These are phyloP conservation scores for Panorpa germanica DNA, from an alignment of 2,888 invertebrate species.

Conservation along the genomic window DNA sequence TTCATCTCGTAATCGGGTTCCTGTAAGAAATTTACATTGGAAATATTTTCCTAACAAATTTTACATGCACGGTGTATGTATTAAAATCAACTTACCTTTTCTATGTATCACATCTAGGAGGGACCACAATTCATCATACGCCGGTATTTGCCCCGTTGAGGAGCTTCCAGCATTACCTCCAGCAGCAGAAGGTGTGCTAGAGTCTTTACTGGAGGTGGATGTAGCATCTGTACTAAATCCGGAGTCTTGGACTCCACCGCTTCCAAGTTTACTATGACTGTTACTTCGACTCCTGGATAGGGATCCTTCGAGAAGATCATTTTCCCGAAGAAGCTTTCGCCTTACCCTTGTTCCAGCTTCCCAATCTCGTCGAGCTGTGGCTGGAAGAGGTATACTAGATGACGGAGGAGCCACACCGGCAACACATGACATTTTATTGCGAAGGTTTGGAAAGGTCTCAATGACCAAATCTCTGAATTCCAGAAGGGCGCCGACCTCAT, in stretches of 20 bases:
- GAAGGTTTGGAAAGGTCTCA: slow-evolving; percentile 82
- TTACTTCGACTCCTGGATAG: slow-evolving; percentile 42
- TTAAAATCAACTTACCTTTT: slow-evolving; percentile 38
- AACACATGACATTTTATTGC: slow-evolving; percentile 60
- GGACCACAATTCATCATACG: slow-evolving; percentile 71
- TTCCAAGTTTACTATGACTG: slow-evolving; percentile 37
- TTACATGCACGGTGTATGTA: slow-evolving; percentile 10
- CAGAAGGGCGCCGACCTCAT: slow-evolving; percentile 79
- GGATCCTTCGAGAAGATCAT: slow-evolving; percentile 19
- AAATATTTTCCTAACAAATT: neutral
- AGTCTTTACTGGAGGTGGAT: slow-evolving; percentile 7
- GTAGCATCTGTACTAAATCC: slow-evolving; percentile 86
- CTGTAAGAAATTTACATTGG: slow-evolving; percentile 17
- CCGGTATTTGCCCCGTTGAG: slow-evolving; percentile 24
- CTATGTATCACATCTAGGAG: slow-evolving; percentile 72
- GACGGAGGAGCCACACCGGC: slow-evolving; percentile 21
- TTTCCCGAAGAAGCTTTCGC: slow-evolving; percentile 29
- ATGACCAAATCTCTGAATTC: slow-evolving; percentile 88
- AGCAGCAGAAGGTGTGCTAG: slow-evolving; percentile 17
- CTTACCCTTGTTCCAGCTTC: slow-evolving; percentile 65
- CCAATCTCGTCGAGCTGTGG: slow-evolving; percentile 41
- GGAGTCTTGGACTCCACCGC: slow-evolving; percentile 53
- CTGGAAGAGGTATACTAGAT: too few relatives aligned
- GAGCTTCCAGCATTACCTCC: slow-evolving; percentile 4
- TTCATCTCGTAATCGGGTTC: slow-evolving; percentile 47